Evolutionary conservation across 2,113 vertebrate species (phyloP).

Genomic region (Triplophysa siluroides): DNA sequence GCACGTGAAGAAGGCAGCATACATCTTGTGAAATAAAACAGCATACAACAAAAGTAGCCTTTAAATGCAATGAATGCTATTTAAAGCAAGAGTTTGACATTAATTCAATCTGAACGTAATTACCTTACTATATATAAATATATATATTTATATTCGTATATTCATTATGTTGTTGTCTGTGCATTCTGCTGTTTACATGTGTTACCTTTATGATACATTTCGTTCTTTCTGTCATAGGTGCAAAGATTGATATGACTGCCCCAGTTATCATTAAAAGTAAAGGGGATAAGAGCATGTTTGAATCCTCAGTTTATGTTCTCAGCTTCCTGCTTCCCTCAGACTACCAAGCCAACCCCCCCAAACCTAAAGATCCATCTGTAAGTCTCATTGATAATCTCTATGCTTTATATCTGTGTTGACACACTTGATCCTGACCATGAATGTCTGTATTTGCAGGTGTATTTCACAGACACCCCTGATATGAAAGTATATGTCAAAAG

Average conservation of each 20-base stretch:
- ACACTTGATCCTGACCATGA: background rate
- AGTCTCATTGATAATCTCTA: background rate
- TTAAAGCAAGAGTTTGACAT: no score
- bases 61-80: no score
- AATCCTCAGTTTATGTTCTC: slow-evolving; percentile 50
- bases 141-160: no score
- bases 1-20: no score
- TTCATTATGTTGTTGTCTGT: no score
- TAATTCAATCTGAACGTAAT: no score
- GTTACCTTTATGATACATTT: no score
- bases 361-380: slow-evolving; percentile 60
- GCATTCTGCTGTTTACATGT: no score
- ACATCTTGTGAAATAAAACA: no score
- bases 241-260: slow-evolving; percentile 68
- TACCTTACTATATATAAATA: no score
- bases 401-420: background rate
- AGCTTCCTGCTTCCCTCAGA: slow-evolving; percentile 71
- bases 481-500: slow-evolving; percentile 62
- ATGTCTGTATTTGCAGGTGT: slow-evolving; percentile 62
- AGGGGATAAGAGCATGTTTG: slow-evolving; percentile 1
- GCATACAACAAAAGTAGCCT: no score
- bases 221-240: slow-evolving; percentile 49
- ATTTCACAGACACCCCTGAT: slow-evolving; percentile 51
- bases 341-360: slow-evolving; percentile 63
- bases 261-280: slow-evolving; percentile 64